A percentile compares a stretch with the other conserved stretches of the same genome.
phyloP scores from a whole-genome alignment of 2,797 vertebrate species.

The Anas acuta region DNA sequence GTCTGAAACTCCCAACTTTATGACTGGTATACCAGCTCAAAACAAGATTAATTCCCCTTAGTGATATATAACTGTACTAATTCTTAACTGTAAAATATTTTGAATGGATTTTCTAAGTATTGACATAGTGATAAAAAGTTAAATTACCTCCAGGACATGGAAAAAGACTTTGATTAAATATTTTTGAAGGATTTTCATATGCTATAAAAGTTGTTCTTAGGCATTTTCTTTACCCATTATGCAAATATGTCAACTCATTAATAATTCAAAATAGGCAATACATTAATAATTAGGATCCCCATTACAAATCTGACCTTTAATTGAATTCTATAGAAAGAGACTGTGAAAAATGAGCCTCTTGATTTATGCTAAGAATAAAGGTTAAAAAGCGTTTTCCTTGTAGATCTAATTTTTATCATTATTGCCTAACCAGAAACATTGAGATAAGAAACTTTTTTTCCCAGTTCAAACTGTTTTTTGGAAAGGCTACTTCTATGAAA shows the following conservation, averaged over 20 bases:
- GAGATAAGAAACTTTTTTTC: neutral
- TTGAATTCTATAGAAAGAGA: constrained; percentile 83
- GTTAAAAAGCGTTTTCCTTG: constrained; percentile 80
- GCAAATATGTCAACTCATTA: constrained; percentile 81
- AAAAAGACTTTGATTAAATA: constrained; percentile 49
- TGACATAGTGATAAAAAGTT: constrained; percentile 47
- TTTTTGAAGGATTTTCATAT: constrained; percentile 63
- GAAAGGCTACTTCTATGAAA: neutral
- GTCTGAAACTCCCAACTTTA: neutral
- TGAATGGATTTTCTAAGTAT: constrained; percentile 44
- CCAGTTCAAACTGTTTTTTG: neutral
- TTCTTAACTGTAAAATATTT: constrained; percentile 54
- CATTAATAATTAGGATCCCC: constrained; percentile 84
- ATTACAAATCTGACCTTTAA: constrained; percentile 86
- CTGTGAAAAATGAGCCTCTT: constrained; percentile 82
- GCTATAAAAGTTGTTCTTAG: constrained; percentile 73
- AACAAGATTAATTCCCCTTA: constrained; percentile 15
- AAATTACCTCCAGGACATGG: neutral
- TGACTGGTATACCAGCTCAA: neutral
- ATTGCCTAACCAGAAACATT: constrained; percentile 20
- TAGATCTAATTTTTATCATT: constrained; percentile 63
- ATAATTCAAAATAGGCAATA: constrained; percentile 82
- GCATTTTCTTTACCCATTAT: constrained; percentile 81
- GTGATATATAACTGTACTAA: neutral
- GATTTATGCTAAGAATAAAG: constrained; percentile 84